phyloP scores from a whole-genome alignment of 2,113 vertebrate species.

The Rhineura floridana region DNA sequence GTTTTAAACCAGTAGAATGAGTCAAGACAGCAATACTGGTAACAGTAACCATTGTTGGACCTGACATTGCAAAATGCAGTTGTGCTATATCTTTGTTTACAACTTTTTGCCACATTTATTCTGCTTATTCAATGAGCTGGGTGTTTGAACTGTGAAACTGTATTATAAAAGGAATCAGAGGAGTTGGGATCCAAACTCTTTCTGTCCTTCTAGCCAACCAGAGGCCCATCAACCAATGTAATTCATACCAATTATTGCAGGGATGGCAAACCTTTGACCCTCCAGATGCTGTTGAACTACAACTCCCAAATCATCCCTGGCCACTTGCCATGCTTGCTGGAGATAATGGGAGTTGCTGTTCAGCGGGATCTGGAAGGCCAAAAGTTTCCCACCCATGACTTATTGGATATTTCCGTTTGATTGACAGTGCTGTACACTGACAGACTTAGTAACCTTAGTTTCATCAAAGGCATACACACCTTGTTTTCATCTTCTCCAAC shows the following conservation, averaged over 20 bases:
- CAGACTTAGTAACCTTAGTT: neutral
- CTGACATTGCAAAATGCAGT: neutral
- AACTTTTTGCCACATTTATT: neutral
- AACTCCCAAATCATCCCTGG: too few relatives aligned
- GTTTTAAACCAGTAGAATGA: neutral
- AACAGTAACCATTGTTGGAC: neutral
- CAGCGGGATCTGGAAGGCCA: too few relatives aligned
- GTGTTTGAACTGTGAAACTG: neutral
- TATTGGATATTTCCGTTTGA: neutral
- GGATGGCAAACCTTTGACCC: too few relatives aligned
- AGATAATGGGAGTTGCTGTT: too few relatives aligned
- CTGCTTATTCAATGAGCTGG: neutral
- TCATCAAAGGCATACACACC: neutral
- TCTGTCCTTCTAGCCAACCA: neutral
- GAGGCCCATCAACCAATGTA: too few relatives aligned
- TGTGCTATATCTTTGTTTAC: conserved; percentile 31
- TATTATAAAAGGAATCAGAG: neutral
- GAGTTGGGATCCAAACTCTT: neutral
- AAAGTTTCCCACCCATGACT: neutral
- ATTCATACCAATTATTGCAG: too few relatives aligned
- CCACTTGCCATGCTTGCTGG: too few relatives aligned
- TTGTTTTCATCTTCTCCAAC: neutral
- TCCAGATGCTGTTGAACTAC: too few relatives aligned
- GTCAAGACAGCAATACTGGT: neutral
- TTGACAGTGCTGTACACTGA: neutral